Evolutionary conservation across 2,888 invertebrate genomes (phyloP).

Genomic region (Sisyra nigra): DNA sequence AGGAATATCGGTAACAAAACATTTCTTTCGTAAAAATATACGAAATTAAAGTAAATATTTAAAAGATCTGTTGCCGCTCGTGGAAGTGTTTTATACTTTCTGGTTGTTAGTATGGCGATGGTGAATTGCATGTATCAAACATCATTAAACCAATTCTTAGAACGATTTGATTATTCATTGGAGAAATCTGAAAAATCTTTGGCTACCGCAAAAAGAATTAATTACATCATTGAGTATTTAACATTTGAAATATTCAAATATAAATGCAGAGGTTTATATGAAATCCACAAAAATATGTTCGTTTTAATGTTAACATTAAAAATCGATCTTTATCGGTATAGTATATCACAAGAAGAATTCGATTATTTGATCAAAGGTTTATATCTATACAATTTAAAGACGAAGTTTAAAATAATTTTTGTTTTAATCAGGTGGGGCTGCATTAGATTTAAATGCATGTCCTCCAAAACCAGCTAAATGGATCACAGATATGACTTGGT

Average conservation of each 20-base stretch:
- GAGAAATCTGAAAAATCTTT: slow-evolving; percentile 46
- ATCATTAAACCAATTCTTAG: slow-evolving; percentile 68
- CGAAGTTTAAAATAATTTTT: no score
- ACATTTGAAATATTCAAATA: slow-evolving; percentile 70
- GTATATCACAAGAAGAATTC: slow-evolving; percentile 61
- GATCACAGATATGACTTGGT: slow-evolving; percentile 77
- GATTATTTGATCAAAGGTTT: slow-evolving; percentile 61
- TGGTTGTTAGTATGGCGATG: slow-evolving; percentile 73
- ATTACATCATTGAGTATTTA: slow-evolving; percentile 62
- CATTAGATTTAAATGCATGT: slow-evolving; percentile 68
- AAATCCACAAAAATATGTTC: slow-evolving; percentile 71
- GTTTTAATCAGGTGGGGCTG: slow-evolving; percentile 61
- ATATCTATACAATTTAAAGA: neutral
- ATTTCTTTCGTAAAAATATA: no score
- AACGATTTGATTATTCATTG: slow-evolving; percentile 74
- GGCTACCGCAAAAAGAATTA: slow-evolving; percentile 46
- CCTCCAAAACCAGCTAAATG: slow-evolving; percentile 66
- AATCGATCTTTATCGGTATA: slow-evolving; percentile 60
- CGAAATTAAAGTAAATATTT: no score
- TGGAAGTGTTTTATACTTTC: slow-evolving; percentile 73
- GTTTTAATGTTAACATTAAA: slow-evolving; percentile 63
- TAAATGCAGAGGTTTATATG: slow-evolving; percentile 61
- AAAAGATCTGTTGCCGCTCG: slow-evolving; percentile 62
- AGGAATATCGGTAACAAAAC: slow-evolving; percentile 42
- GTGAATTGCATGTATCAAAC: slow-evolving; percentile 88